phyloP scores from a whole-genome alignment of 2,888 invertebrate genomes.

The Patella pellucida region DNA sequence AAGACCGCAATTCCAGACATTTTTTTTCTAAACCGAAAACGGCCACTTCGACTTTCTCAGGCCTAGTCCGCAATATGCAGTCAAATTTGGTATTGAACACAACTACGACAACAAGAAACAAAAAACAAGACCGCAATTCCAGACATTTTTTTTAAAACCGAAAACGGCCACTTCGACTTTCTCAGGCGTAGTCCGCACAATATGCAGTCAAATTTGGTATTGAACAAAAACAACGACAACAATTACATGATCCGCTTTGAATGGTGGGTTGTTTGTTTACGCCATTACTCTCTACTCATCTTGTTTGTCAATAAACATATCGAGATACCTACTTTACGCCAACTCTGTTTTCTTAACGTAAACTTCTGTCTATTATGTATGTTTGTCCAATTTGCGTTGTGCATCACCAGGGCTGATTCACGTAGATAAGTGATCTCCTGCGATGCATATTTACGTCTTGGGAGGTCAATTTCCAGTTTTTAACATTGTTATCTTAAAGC shows the following conservation, averaged over 20 bases:
- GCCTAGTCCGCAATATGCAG: background rate
- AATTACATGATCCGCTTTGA: background rate
- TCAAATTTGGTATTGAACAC: background rate
- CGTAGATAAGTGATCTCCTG: too few species aligned
- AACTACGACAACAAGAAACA: background rate
- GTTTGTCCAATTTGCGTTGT: too few species aligned
- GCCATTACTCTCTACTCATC: background rate
- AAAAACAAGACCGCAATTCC: background rate
- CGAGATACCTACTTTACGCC: background rate
- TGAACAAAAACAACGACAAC: background rate
- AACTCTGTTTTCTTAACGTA: background rate
- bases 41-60: conserved; percentile 10
- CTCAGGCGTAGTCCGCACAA: conserved; percentile 2
- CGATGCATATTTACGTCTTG: too few species aligned
- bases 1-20: background rate
- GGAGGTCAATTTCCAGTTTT: too few species aligned
- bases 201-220: background rate
- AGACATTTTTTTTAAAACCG: background rate
- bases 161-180: conserved; percentile 9
- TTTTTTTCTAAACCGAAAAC: background rate
- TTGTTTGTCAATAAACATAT: conserved; percentile 11
- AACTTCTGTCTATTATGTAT: background rate
- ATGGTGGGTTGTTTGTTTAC: background rate
- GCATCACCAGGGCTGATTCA: too few species aligned
- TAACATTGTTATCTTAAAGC: too few species aligned